Percentiles rank a stretch among this genome's conserved stretches.
phyloP scores from a whole-genome alignment of 2,888 invertebrate species.

The Aporophyla lueneburgensis region DNA sequence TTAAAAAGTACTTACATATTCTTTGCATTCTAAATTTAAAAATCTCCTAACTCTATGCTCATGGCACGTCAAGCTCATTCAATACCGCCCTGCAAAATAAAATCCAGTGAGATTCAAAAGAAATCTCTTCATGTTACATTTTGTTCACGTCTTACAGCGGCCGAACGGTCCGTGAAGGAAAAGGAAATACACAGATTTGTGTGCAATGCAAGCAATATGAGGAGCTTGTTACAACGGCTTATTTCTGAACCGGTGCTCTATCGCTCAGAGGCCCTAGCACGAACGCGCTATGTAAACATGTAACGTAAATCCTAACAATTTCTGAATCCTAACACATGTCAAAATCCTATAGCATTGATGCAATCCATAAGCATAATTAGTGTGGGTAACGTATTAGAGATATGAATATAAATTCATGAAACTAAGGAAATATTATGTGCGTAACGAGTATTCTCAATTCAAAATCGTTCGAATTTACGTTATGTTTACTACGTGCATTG shows the following conservation, averaged over 20 bases:
- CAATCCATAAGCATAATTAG: too few relatives aligned
- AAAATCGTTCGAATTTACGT: neutral
- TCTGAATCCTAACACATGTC: neutral
- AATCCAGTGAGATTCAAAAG: slow-evolving; percentile 42
- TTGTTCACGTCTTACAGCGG: slow-evolving; percentile 56
- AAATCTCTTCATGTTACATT: slow-evolving; percentile 55
- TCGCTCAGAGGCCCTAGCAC: neutral
- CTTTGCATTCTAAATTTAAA: slow-evolving; percentile 41
- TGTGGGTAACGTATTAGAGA: too few relatives aligned
- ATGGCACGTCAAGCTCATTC: slow-evolving; percentile 13
- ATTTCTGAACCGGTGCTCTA: slow-evolving; percentile 19
- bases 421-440: neutral
- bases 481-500: neutral
- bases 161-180: slow-evolving; percentile 14
- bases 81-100: slow-evolving; percentile 55
- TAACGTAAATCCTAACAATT: neutral
- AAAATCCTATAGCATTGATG: neutral
- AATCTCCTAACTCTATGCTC: slow-evolving; percentile 25
- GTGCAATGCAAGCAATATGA: slow-evolving; percentile 59
- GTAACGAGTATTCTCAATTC: neutral
- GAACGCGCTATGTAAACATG: neutral
- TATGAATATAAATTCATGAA: neutral
- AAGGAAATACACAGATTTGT: slow-evolving; percentile 60
- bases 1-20: neutral
- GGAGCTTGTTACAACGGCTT: slow-evolving; percentile 56